These are phyloP conservation scores for Silvanus unidentatus DNA, from an alignment of 2,888 invertebrate genomes.

Conservation along the genomic window DNA sequence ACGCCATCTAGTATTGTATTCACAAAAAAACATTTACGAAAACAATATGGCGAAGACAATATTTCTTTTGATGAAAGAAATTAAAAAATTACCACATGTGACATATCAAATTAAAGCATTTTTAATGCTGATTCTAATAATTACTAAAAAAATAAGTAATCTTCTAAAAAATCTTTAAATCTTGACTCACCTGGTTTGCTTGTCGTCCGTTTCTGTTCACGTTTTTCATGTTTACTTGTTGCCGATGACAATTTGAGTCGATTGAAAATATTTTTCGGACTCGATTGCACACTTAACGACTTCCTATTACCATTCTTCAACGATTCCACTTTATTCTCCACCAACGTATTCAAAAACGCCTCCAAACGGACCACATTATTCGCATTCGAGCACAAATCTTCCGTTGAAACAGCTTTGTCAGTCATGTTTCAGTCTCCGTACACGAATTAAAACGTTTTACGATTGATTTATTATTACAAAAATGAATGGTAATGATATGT, in stretches of 20 bases:
- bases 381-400: slow-evolving; percentile 45
- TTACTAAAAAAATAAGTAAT: too few species aligned
- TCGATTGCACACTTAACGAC: slow-evolving; percentile 38
- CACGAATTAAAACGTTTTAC: not conserved
- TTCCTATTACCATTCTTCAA: slow-evolving; percentile 49
- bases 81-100: too few species aligned
- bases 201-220: slow-evolving; percentile 6
- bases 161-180: too few species aligned
- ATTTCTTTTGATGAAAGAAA: too few species aligned
- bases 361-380: slow-evolving; percentile 59
- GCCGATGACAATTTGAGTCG: slow-evolving; percentile 31
- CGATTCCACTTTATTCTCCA: slow-evolving; percentile 66
- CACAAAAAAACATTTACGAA: too few species aligned
- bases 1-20: too few species aligned
- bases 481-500: too few species aligned
- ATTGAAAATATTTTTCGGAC: slow-evolving; percentile 41
- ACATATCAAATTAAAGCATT: too few species aligned
- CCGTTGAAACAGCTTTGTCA: slow-evolving; percentile 68
- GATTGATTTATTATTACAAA: not conserved
- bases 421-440: slow-evolving; percentile 41
- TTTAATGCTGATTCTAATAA: too few species aligned
- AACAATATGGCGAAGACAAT: too few species aligned
- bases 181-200: not conserved
- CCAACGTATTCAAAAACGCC: slow-evolving; percentile 64
- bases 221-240: slow-evolving; percentile 19